These are phyloP conservation scores for Heliocidaris erythrogramma DNA, from an alignment of 35 echinoderm and acorn worm species.

Conservation along the genomic window DNA sequence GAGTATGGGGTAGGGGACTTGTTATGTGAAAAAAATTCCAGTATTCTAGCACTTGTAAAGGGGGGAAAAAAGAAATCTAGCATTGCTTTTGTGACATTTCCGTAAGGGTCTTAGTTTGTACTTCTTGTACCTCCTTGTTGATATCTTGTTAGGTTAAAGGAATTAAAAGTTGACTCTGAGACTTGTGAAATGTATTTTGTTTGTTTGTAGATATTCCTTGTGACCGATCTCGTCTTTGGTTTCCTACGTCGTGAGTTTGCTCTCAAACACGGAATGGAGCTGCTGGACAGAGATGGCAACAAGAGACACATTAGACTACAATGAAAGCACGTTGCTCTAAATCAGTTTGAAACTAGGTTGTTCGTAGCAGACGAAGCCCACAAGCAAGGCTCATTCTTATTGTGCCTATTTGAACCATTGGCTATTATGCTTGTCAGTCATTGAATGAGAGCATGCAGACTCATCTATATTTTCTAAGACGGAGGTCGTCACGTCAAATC, in stretches of 20 bases:
- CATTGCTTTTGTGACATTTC: neutral
- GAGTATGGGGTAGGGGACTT: too few relatives aligned
- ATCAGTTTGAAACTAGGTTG: neutral
- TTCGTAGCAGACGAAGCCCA: neutral
- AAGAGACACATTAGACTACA: conserved; percentile 59
- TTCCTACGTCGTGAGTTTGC: conserved; percentile 72
- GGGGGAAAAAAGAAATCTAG: neutral
- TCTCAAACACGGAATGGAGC: conserved; percentile 68
- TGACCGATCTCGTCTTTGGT: conserved; percentile 78
- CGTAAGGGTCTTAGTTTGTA: neutral
- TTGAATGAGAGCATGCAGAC: too few relatives aligned
- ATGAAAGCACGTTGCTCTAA: neutral
- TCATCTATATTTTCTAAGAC: too few relatives aligned
- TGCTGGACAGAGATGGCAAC: conserved; percentile 65
- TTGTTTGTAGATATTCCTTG: conserved; percentile 68
- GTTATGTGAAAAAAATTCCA: too few relatives aligned
- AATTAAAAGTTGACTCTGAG: too few relatives aligned
- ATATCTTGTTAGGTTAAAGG: too few relatives aligned
- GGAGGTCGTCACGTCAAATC: too few relatives aligned
- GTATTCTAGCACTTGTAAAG: neutral
- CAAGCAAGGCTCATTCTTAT: neutral
- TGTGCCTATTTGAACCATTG: too few relatives aligned
- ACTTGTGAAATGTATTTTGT: neutral
- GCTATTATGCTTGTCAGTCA: too few relatives aligned
- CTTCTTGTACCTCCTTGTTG: neutral